A percentile compares a stretch with the other conserved stretches of the same genome.
phyloP scores from a whole-genome alignment of 2,797 vertebrate species.

The Bufotes viridis region DNA sequence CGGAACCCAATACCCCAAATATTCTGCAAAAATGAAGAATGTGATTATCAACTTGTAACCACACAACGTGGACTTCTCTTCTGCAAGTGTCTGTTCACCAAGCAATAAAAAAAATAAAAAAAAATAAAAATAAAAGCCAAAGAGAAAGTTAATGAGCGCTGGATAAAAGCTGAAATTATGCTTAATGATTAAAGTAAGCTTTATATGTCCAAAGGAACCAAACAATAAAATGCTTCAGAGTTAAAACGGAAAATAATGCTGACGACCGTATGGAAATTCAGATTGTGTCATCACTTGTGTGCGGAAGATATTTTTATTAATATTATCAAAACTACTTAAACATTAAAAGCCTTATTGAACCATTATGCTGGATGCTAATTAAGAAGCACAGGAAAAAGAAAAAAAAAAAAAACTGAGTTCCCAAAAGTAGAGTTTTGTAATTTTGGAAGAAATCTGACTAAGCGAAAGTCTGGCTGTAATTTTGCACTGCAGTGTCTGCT shows the following conservation, averaged over 20 bases:
- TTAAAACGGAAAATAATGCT: constrained; percentile 54
- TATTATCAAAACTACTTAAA: constrained; percentile 59
- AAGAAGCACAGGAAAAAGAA: constrained; percentile 6
- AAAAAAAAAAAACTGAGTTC: constrained; percentile 33
- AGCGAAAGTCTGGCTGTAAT: constrained; percentile 46
- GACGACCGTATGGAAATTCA: constrained; percentile 47
- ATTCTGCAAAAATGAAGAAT: neutral
- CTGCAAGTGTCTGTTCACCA: neutral
- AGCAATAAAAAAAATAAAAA: neutral
- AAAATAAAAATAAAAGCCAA: neutral
- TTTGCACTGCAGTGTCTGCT: constrained; percentile 33
- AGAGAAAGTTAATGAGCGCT: constrained; percentile 27
- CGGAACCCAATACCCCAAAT: neutral
- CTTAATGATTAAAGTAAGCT: constrained; percentile 47
- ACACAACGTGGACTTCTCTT: rapidly evolving
- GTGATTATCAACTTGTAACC: neutral
- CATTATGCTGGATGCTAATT: constrained; percentile 58
- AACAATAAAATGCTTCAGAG: constrained; percentile 51
- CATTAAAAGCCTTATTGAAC: constrained; percentile 61
- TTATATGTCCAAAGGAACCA: constrained; percentile 10
- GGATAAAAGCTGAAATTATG: constrained; percentile 42
- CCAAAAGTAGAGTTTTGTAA: constrained; percentile 60
- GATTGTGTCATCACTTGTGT: constrained; percentile 58
- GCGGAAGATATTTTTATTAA: constrained; percentile 58
- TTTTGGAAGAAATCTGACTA: constrained; percentile 59